phyloP scores from a whole-genome alignment of 2,113 vertebrate genomes.

The Alligator sinensis region DNA sequence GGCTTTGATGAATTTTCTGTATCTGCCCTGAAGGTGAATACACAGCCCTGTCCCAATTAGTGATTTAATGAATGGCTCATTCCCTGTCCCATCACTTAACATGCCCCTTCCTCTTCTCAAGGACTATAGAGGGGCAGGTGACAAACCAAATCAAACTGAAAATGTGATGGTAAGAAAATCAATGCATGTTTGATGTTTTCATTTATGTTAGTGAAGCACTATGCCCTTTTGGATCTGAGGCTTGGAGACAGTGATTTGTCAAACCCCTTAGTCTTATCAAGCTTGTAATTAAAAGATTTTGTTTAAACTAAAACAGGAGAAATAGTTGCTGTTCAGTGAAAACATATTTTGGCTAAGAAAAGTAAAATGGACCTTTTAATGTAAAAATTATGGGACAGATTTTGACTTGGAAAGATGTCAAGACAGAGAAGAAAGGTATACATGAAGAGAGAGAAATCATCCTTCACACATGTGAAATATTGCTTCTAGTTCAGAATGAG shows the following conservation, averaged over 20 bases:
- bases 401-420: neutral
- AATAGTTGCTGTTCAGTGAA: neutral
- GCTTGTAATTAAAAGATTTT: neutral
- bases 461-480: neutral
- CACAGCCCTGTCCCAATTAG: constrained; percentile 52
- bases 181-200: constrained; percentile 78
- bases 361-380: neutral
- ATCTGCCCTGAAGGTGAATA: constrained; percentile 39
- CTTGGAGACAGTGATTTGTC: constrained; percentile 19
- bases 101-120: constrained; percentile 22
- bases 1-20: constrained; percentile 58
- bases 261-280: neutral
- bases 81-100: constrained; percentile 32
- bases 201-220: constrained; percentile 71
- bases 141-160: constrained; percentile 72
- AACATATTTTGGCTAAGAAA: neutral
- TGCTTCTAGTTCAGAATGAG: neutral
- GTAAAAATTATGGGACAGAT: neutral
- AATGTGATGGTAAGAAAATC: constrained; percentile 67
- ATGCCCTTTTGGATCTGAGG: constrained; percentile 48
- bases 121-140: constrained; percentile 38
- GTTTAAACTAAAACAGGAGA: neutral
- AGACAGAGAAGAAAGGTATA: neutral
- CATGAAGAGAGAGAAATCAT: neutral
- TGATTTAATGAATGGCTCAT: constrained; percentile 59